Conservation (phyloP, 1,140 invertebrate species). For the Ceratosolen fusciceps region DNA sequence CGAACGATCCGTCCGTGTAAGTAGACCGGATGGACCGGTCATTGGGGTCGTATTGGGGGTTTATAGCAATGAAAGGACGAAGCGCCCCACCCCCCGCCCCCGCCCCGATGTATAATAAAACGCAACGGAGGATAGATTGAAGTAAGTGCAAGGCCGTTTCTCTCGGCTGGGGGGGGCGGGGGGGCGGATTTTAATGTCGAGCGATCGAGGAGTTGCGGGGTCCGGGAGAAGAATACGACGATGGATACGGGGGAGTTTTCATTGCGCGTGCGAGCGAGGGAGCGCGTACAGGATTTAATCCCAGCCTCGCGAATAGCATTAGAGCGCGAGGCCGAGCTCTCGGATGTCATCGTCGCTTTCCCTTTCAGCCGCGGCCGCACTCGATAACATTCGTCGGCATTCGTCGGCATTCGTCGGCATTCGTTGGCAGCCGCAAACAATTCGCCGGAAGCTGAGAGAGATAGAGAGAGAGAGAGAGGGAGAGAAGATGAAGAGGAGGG, state of each 20-base stretch:
- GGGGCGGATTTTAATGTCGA: not conserved
- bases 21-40: too few species aligned
- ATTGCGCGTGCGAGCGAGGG: slow-evolving; percentile 55
- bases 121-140: too few species aligned
- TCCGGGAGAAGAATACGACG: not conserved
- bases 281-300: slow-evolving; percentile 64
- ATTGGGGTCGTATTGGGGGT: too few species aligned
- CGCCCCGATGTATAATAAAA: too few species aligned
- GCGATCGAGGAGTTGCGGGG: not conserved
- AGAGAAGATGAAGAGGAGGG: too few species aligned
- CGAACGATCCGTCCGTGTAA: too few species aligned
- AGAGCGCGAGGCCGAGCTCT: slow-evolving; percentile 51
- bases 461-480: too few species aligned
- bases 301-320: slow-evolving; percentile 62
- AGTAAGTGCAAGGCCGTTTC: not conserved
- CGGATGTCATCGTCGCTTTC: slow-evolving; percentile 37
- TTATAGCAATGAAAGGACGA: too few species aligned
- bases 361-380: slow-evolving; percentile 31
- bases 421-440: slow-evolving; percentile 52
- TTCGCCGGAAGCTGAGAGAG: slow-evolving; percentile 37
- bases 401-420: slow-evolving; percentile 40
- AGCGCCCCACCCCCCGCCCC: too few species aligned
- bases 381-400: slow-evolving; percentile 49
- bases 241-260: slow-evolving; percentile 40
- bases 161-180: too few species aligned